Conservation (phyloP, 1,140 invertebrate genomes). For the Dermatophagoides farinae region DNA sequence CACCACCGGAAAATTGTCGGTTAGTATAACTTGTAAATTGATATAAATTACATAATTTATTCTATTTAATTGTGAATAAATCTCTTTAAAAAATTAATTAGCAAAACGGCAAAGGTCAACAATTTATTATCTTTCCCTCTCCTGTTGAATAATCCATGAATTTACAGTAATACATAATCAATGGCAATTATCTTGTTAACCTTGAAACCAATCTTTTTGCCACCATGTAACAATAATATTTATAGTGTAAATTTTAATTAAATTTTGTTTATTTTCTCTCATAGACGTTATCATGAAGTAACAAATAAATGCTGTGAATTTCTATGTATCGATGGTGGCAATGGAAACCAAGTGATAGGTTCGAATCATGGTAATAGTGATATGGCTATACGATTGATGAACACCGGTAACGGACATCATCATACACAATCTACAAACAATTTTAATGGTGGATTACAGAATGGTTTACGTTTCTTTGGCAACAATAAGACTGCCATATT, state of each 20-base stretch:
- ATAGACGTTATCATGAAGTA: constrained; percentile 18
- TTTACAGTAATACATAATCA: neutral
- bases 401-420: neutral
- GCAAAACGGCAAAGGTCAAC: too few relatives aligned
- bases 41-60: neutral
- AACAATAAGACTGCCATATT: neutral
- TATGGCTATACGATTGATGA: neutral
- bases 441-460: constrained; percentile 16
- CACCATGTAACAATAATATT: neutral
- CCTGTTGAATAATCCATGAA: too few relatives aligned
- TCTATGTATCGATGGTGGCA: constrained; percentile 22
- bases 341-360: neutral
- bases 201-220: neutral
- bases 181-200: neutral
- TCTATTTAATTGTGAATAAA: neutral
- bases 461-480: neutral
- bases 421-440: neutral
- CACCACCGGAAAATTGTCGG: constrained; percentile 24
- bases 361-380: neutral
- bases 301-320: constrained; percentile 26
- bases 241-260: too few relatives aligned
- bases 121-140: too few relatives aligned
- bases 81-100: too few relatives aligned
- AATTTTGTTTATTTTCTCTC: neutral
- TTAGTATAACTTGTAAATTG: neutral